Conservation (phyloP, 2,888 invertebrate genomes). For the Cataglyphis livida region DNA sequence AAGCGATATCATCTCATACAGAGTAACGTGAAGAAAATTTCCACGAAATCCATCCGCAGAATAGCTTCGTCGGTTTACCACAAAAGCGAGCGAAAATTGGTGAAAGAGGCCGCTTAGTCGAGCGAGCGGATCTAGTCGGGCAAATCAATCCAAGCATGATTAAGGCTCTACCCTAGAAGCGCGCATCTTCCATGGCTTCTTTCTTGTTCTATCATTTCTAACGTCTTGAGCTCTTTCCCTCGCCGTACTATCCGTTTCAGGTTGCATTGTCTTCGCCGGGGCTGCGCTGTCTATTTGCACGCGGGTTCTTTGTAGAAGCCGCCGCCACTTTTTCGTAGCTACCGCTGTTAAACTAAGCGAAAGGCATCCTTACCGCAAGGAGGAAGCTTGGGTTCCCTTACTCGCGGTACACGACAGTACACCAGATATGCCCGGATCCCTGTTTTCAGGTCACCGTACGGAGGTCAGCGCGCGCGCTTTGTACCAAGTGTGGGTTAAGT, state of each 20-base stretch:
- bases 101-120: conserved; percentile 63
- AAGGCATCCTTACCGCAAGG: conserved; percentile 73
- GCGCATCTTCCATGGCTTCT: conserved; percentile 53
- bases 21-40: not conserved
- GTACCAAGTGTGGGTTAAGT: conserved; percentile 76
- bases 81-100: conserved; percentile 69
- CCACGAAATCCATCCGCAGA: conserved; percentile 33
- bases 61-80: conserved; percentile 62
- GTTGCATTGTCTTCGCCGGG: conserved; percentile 78
- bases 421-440: conserved; percentile 64
- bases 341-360: conserved; percentile 83
- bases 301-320: conserved; percentile 78
- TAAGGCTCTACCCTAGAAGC: conserved; percentile 56
- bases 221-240: conserved; percentile 64
- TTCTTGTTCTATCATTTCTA: conserved; percentile 64
- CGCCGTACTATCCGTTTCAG: conserved; percentile 81
- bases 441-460: conserved; percentile 71
- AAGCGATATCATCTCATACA: not conserved
- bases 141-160: conserved; percentile 74
- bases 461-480: conserved; percentile 74
- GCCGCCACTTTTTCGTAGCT: conserved; percentile 76
- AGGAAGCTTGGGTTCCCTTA: conserved; percentile 72
- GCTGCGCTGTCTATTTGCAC: conserved; percentile 73
- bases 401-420: conserved; percentile 71
- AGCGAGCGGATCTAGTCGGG: conserved; percentile 56